A percentile compares a stretch with the other conserved stretches of the same genome.
Evolutionary conservation across 2,797 vertebrate species (phyloP).

Genomic region (Trachops cirrhosus): DNA sequence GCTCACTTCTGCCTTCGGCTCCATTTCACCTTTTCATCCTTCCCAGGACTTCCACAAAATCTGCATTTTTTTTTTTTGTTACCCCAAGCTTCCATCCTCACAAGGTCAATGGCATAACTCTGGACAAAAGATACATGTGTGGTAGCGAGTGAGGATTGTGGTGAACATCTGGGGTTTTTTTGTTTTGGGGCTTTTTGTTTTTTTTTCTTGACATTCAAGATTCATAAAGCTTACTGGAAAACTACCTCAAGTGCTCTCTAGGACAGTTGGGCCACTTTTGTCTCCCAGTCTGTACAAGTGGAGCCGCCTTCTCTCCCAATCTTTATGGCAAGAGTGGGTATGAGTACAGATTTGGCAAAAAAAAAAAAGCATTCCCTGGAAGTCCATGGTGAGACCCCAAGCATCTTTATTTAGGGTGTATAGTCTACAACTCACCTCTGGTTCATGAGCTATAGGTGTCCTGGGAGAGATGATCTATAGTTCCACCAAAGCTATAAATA

Average conservation of each 20-base stretch:
- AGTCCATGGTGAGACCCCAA: constrained; percentile 84
- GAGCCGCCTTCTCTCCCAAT: background rate
- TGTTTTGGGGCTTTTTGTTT: background rate
- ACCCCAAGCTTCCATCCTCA: background rate
- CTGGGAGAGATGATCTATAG: constrained; percentile 91
- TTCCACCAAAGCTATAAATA: constrained; percentile 93
- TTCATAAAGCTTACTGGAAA: background rate
- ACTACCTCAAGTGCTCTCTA: background rate
- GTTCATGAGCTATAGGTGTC: constrained; percentile 92
- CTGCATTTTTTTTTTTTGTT: background rate
- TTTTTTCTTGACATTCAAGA: background rate
- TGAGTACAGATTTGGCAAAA: background rate
- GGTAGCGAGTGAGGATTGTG: background rate
- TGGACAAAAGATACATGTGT: background rate
- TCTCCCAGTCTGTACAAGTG: background rate
- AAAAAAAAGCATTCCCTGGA: constrained; percentile 10
- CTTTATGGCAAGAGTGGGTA: background rate
- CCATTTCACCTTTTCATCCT: background rate
- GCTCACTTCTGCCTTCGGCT: background rate
- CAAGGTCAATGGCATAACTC: background rate
- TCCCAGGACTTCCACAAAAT: background rate
- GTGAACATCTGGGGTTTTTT: background rate
- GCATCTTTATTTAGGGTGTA: constrained; percentile 83
- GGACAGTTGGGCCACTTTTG: background rate
- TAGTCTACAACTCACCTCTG: constrained; percentile 89